phyloP scores from a whole-genome alignment of 1,140 invertebrate species.

The Sesamia nonagrioides region DNA sequence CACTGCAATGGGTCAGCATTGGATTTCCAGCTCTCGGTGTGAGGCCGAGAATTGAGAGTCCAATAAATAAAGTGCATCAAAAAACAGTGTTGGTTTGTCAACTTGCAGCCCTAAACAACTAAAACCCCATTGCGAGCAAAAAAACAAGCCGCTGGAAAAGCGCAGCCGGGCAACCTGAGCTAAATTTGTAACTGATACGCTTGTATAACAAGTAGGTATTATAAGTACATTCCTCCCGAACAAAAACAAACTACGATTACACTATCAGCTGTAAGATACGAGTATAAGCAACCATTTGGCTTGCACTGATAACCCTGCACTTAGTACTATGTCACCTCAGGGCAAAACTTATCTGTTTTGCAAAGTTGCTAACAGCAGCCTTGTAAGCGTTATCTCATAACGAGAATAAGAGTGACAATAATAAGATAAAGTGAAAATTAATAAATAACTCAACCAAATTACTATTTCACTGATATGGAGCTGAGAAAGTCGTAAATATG shows the following conservation, averaged over 20 bases:
- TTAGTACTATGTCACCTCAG: constrained; percentile 66
- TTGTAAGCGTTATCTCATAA: constrained; percentile 31
- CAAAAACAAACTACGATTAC: constrained; percentile 64
- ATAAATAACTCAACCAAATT: constrained; percentile 62
- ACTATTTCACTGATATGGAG: constrained; percentile 33
- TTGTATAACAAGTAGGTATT: background rate
- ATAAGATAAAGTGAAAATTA: constrained; percentile 72
- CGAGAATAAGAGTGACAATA: constrained; percentile 66
- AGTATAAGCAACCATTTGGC: constrained; percentile 68
- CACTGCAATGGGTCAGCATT: too few species aligned
- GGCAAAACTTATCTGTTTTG: constrained; percentile 75
- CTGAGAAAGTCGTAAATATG: constrained; percentile 40
- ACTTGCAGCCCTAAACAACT: too few species aligned
- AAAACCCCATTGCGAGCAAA: too few species aligned
- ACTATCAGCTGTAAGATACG: constrained; percentile 66
- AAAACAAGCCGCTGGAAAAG: too few species aligned
- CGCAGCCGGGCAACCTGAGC: too few species aligned
- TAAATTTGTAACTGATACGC: background rate
- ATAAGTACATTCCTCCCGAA: constrained; percentile 13
- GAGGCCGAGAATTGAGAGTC: too few species aligned
- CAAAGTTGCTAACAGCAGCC: constrained; percentile 75
- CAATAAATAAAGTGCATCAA: too few species aligned
- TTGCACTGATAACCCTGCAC: constrained; percentile 78
- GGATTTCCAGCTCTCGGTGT: too few species aligned
- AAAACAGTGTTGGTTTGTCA: too few species aligned